Conservation (phyloP, 1,140 invertebrate species). For the Aphis craccivora region DNA sequence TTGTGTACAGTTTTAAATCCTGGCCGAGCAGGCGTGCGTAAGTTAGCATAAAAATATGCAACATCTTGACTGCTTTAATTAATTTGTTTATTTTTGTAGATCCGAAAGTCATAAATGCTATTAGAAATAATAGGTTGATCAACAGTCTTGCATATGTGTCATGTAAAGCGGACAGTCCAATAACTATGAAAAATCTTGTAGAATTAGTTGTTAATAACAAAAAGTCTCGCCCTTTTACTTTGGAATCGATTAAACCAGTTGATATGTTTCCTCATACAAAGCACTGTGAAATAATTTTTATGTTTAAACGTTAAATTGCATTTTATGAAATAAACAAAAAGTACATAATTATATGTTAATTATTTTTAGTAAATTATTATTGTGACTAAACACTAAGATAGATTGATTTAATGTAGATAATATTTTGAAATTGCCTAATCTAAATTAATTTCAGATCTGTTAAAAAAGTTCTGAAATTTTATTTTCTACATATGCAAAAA, state of each 20-base stretch:
- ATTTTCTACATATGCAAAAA: neutral
- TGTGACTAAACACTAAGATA: neutral
- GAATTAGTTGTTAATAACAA: slow-evolving; percentile 38
- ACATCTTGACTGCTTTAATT: slow-evolving; percentile 13
- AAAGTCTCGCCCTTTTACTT: slow-evolving; percentile 60
- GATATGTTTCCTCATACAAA: slow-evolving; percentile 71
- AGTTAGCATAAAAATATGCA: slow-evolving; percentile 58
- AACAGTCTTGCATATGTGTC: slow-evolving; percentile 67
- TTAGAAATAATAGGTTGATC: slow-evolving; percentile 64
- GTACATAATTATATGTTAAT: neutral
- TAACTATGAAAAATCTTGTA: slow-evolving; percentile 66
- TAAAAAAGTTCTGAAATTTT: neutral
- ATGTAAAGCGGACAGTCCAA: slow-evolving; percentile 65
- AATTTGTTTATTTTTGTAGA: slow-evolving; percentile 64
- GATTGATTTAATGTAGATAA: neutral
- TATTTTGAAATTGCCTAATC: neutral
- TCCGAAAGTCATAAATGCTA: slow-evolving; percentile 64
- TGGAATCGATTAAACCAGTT: slow-evolving; percentile 66
- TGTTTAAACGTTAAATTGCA: slow-evolving; percentile 64
- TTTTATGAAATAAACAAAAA: neutral
- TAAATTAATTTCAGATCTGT: neutral
- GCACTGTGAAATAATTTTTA: slow-evolving; percentile 69
- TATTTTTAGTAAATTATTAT: neutral
- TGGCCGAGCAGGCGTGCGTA: slow-evolving; percentile 62
- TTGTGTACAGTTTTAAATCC: slow-evolving; percentile 62